Base-by-base conservation (phyloP, 1,140 invertebrate genomes). In the Potamilus streckersoni region DNA sequence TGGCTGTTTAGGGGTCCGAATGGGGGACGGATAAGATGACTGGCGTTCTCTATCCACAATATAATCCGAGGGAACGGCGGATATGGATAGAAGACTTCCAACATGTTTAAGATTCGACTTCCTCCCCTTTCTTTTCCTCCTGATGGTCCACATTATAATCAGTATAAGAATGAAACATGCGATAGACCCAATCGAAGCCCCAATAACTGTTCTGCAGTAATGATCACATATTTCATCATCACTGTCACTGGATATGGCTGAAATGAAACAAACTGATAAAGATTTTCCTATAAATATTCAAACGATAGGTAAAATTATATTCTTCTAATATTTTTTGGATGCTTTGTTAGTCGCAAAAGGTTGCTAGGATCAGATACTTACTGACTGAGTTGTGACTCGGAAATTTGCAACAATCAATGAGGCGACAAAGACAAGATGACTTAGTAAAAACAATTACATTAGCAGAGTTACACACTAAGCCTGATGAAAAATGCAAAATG, bases 1-100 rank as follows among this genome's bases (percentile, higher is more conserved):
- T 16, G 59, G 73, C n/a, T 70, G 64, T 75, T 73, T 74, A 14
- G 79, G 76, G 20, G 79, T 74, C 72, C 77, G 82, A 55, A 79
- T 78, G 14, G 74, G 80, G 1, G 82, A 82, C 13, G 72, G 60
- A 60, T 80, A 79, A 20, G 79, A 80, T 15, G 71, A 72, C 57
- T 78, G 73, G 65, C 82, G 74, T 59, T 83, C 79, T 20, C 79
- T 73, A 14, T 83, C 83, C 15, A 84, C 86, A 14, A 85, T 82
- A 70, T 90, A 90, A 74, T 90, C 88, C 4, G 89, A 89, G 2
- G 89, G 88, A 20, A 88, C 74, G 17, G 84, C 89, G 11, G 86
- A 85, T 57, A 89, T 78, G 11, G 89, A 90, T 14, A 85, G 81
- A 2, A 84, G 75, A 71, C 89, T 89, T 49, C 83, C 83, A 2